phyloP scores from a whole-genome alignment of 2,888 invertebrate species.

The Temnothorax unifasciatus region DNA sequence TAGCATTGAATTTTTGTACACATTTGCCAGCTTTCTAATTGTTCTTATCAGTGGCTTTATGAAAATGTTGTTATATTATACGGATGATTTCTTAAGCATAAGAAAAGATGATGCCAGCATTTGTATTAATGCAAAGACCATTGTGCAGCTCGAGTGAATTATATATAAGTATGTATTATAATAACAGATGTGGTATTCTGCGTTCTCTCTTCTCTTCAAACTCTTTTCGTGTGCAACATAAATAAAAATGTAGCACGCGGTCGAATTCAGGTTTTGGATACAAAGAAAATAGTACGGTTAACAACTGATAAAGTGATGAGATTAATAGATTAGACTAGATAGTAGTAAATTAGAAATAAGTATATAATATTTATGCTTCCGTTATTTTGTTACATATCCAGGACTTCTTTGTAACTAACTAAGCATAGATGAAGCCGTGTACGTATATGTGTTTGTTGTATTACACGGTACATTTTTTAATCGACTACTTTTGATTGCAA shows the following conservation, averaged over 20 bases:
- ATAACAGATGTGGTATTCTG: constrained; percentile 1
- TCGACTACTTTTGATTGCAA: not conserved
- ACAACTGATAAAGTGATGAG: not conserved
- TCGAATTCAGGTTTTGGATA: not conserved
- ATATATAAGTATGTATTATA: not conserved
- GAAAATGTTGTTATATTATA: constrained; percentile 1
- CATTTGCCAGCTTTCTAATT: not conserved
- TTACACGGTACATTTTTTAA: not conserved
- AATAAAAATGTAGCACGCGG: not conserved
- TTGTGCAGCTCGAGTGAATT: not conserved
- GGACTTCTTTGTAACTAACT: not conserved
- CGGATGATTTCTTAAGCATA: not conserved
- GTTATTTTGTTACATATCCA: not conserved
- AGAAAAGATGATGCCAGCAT: not conserved
- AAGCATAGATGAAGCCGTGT: not conserved
- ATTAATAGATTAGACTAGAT: not conserved
- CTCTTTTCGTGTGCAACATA: not conserved
- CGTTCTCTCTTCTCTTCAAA: not conserved
- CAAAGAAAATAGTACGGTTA: not conserved
- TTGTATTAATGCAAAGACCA: not conserved
- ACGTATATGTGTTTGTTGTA: not conserved
- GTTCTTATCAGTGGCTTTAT: too few relatives aligned
- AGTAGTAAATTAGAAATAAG: not conserved
- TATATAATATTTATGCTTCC: not conserved
- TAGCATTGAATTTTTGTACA: constrained; percentile 17